Conservation (phyloP, 2,797 vertebrate species). For the Podargus strigoides region DNA sequence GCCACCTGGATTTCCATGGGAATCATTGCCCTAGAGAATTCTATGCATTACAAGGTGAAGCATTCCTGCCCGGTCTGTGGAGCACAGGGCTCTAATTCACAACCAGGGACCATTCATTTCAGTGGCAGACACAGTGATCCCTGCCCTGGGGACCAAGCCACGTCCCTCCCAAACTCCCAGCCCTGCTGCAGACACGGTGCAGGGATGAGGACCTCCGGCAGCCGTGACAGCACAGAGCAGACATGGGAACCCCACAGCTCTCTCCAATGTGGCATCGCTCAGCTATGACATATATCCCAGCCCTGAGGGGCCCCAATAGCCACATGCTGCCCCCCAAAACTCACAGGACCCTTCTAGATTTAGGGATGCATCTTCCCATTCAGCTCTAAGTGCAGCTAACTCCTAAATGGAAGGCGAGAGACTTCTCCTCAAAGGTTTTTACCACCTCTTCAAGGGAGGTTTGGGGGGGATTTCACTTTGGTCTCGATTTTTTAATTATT, state of each 20-base stretch:
- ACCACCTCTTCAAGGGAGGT: neutral
- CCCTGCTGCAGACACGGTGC: neutral
- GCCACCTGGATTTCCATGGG: neutral
- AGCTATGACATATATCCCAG: rapidly evolving
- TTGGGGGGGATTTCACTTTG: neutral
- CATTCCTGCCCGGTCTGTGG: rapidly evolving
- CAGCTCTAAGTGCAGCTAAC: neutral
- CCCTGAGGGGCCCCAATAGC: neutral
- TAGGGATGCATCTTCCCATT: neutral
- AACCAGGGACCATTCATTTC: neutral
- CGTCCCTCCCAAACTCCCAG: neutral
- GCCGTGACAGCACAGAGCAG: neutral
- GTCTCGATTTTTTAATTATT: neutral
- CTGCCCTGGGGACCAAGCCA: neutral
- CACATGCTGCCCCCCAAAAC: neutral
- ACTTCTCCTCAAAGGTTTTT: neutral
- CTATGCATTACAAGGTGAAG: neutral
- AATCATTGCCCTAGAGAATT: neutral
- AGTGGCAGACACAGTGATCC: neutral
- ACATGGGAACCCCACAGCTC: neutral
- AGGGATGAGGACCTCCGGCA: neutral
- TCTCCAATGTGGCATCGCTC: rapidly evolving
- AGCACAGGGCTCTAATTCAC: neutral
- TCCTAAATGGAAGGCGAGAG: neutral
- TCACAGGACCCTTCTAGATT: neutral